Percentiles rank a stretch among this genome's conserved stretches.
Conservation (phyloP, 2,113 vertebrate genomes). For the Menidia beryllina region DNA sequence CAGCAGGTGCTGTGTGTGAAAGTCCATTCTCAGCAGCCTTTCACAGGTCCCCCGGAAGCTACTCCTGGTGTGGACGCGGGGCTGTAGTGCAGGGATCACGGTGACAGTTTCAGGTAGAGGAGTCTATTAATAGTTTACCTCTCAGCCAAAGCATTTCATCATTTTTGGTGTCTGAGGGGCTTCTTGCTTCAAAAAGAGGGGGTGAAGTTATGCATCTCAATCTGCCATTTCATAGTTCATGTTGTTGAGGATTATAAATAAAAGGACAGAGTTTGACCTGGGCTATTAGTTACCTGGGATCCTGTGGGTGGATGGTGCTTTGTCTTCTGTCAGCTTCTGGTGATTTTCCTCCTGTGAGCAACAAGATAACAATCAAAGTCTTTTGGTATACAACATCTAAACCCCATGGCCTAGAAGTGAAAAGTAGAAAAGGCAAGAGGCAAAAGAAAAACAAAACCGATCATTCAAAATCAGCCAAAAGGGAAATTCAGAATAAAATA, state of each 20-base stretch:
- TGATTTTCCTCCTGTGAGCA: constrained; percentile 61
- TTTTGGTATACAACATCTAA: constrained; percentile 58
- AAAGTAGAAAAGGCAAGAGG: constrained; percentile 41
- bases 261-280: constrained; percentile 78
- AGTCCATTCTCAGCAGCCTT: constrained; percentile 65
- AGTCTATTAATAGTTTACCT: constrained; percentile 87
- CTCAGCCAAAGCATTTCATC: constrained; percentile 84
- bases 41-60: constrained; percentile 67
- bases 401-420: constrained; percentile 33
- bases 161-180: constrained; percentile 82
- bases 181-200: constrained; percentile 76
- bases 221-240: constrained; percentile 83
- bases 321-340: constrained; percentile 70
- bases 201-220: constrained; percentile 80
- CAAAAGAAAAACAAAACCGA: constrained; percentile 56
- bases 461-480: constrained; percentile 61
- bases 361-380: constrained; percentile 70
- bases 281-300: constrained; percentile 82
- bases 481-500: constrained; percentile 34
- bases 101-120: constrained; percentile 87
- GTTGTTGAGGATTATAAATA: constrained; percentile 81
- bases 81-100: constrained; percentile 73
- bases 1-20: constrained; percentile 22
- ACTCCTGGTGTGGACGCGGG: constrained; percentile 65
- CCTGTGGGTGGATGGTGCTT: constrained; percentile 72